Percentiles rank a stretch among this genome's conserved stretches.
Evolutionary conservation across 2,888 invertebrate genomes (phyloP).

Genomic region (Hydraecia micacea): DNA sequence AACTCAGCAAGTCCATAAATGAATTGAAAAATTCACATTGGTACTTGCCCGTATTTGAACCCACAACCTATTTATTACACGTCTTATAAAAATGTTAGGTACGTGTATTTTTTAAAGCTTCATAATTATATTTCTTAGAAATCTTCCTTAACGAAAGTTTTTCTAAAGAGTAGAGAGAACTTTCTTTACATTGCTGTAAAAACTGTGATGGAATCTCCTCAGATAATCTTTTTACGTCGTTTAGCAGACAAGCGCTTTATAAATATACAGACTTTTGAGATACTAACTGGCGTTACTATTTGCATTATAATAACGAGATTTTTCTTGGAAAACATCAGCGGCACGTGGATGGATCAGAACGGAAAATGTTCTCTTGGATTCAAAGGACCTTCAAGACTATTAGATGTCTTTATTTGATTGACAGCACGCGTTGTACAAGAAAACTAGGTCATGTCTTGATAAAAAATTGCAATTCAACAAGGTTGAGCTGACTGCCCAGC

Average conservation of each 20-base stretch:
- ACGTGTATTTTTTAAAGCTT: not conserved
- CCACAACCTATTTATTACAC: not conserved
- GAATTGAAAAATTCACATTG: not conserved
- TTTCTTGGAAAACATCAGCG: slow-evolving; percentile 32
- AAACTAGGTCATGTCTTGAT: not conserved
- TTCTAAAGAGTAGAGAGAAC: slow-evolving; percentile 1
- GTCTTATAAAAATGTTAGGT: not conserved
- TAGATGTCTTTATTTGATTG: not conserved
- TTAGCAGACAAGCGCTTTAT: slow-evolving; percentile 32
- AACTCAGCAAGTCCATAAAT: not conserved
- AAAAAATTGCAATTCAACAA: not conserved
- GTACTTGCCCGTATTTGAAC: not conserved
- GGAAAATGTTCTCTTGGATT: not conserved
- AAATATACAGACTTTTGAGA: slow-evolving; percentile 36
- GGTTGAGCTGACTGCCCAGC: not conserved
- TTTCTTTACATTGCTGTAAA: slow-evolving; percentile 18
- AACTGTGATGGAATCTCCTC: slow-evolving; percentile 16
- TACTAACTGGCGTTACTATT: slow-evolving; percentile 31
- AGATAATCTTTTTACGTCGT: slow-evolving; percentile 48
- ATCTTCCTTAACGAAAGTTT: not conserved
- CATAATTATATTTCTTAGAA: not conserved
- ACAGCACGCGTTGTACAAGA: not conserved
- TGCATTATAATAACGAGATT: slow-evolving; percentile 24
- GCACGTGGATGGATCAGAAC: slow-evolving; percentile 12
- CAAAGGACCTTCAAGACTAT: not conserved